Percentiles rank a stretch among this genome's conserved stretches.
Evolutionary conservation across 2,113 vertebrate species (phyloP).

Genomic region (Carettochelys insculpta): DNA sequence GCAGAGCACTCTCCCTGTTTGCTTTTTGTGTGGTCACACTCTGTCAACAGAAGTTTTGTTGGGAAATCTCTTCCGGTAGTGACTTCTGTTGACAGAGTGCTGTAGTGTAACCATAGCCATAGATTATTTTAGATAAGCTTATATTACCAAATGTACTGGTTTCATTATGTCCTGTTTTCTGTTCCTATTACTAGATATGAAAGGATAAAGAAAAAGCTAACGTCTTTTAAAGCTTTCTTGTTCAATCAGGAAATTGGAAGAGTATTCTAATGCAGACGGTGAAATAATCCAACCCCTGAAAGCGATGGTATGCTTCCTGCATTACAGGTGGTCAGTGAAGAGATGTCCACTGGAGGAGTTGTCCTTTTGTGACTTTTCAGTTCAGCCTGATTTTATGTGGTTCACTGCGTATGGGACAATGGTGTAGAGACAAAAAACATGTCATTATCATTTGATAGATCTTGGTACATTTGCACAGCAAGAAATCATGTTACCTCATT

Average conservation of each 20-base stretch:
- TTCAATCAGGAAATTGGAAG: background rate
- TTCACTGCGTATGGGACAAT: constrained; percentile 56
- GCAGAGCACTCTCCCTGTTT: too few species aligned
- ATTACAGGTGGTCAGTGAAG: background rate
- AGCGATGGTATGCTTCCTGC: constrained; percentile 8
- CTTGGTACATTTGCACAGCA: constrained; percentile 52
- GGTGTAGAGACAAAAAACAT: constrained; percentile 30
- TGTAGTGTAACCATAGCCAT: too few species aligned
- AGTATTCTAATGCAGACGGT: background rate
- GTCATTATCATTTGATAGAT: constrained; percentile 48
- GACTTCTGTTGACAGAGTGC: too few species aligned
- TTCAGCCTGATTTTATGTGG: constrained; percentile 6
- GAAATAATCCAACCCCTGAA: background rate
- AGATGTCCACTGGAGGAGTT: background rate
- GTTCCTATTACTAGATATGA: background rate
- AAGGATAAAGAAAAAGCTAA: background rate
- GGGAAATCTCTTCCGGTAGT: too few species aligned
- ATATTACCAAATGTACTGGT: background rate
- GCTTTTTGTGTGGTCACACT: too few species aligned
- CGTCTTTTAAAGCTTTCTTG: background rate
- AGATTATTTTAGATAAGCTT: background rate
- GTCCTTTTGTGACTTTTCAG: background rate
- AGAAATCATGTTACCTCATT: constrained; percentile 59
- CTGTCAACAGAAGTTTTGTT: too few species aligned
- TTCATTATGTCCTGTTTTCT: background rate